Evolutionary conservation across 2,797 vertebrate species (phyloP), one percentile per base, ranked within the genome.

Genomic region (Takifugu ocellatus): DNA sequence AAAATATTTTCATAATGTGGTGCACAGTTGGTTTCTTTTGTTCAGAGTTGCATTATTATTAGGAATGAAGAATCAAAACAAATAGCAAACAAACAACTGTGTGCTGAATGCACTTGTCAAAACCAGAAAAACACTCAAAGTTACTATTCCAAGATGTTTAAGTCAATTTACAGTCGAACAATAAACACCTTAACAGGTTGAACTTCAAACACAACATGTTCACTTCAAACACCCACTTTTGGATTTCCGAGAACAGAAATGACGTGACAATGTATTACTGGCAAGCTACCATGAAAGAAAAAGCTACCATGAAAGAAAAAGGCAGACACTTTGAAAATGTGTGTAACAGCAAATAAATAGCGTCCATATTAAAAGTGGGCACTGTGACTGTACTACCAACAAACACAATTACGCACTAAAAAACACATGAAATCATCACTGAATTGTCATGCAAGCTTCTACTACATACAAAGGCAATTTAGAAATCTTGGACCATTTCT

Each of bases 1-100:
- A 87, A 81, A 83, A 88, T 78, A 85, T 78, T 78, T 71, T 79
- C 79, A 86, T 86, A 89, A 87, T 80, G 84, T 79, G 81, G 84
- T 79, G 82, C 75, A 82, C 81, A 83, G 71, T 80, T 59, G 66
- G 58, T 69, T 80, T 25, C 17, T 46, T 46, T 75, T 80, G 80
- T 68, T 78, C 67, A 71, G 69, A 69, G 74, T 81, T 81, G 83
- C 84, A 77, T 83, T 74, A 49, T 55, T 44, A 72, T 72, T 74
- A 86, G 84, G 86, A 89, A 87, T 87, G 85, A 84, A 80, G 80
- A 77, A 74, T 86, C 74, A 80, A 82, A 78, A 79, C 79, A 75
- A 70, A 70, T 63, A 83, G 81, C 84, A 84, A 71, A 81, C 60
- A 15, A 66, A 85, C 61, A 79, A 88, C 77, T 56, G 36, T 63